These are phyloP conservation scores for Nycticryphes semicollaris DNA, from an alignment of 2,113 vertebrate genomes.

Conservation along the genomic window DNA sequence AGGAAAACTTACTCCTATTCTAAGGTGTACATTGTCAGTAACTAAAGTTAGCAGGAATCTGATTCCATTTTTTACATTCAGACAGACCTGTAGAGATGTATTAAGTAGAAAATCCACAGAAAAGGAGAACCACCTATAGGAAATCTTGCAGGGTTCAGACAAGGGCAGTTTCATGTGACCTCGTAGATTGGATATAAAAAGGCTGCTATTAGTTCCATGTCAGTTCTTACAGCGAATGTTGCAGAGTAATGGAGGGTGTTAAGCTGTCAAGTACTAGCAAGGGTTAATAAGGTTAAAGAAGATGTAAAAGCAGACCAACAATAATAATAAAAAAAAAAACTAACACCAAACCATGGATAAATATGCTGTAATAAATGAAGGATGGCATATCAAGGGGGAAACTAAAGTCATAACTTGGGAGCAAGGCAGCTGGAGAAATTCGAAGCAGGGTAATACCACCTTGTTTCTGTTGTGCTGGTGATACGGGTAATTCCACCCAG, in stretches of 20 bases:
- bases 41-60: slow-evolving; percentile 74
- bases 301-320: slow-evolving; percentile 78
- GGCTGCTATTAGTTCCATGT: slow-evolving; percentile 81
- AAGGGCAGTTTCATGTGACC: slow-evolving; percentile 80
- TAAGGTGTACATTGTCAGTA: slow-evolving; percentile 53
- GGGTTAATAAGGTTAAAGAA: slow-evolving; percentile 87
- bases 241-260: slow-evolving; percentile 81
- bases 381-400: slow-evolving; percentile 56
- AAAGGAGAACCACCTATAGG: slow-evolving; percentile 74
- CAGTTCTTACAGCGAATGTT: slow-evolving; percentile 77
- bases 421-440: slow-evolving; percentile 15
- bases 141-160: slow-evolving; percentile 75
- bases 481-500: not conserved
- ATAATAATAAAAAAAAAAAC: slow-evolving; percentile 58
- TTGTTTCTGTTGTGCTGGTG: not conserved
- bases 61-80: slow-evolving; percentile 70
- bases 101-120: slow-evolving; percentile 69
- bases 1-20: slow-evolving; percentile 63
- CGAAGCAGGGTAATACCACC: not conserved
- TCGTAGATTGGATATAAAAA: slow-evolving; percentile 79
- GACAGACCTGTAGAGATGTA: slow-evolving; percentile 72
- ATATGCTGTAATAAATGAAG: slow-evolving; percentile 77
- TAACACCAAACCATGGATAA: slow-evolving; percentile 34
- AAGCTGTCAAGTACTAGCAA: slow-evolving; percentile 83
- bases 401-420: slow-evolving; percentile 63